phyloP scores from a whole-genome alignment of 2,113 vertebrate species.

The Dipodomys ordii region DNA sequence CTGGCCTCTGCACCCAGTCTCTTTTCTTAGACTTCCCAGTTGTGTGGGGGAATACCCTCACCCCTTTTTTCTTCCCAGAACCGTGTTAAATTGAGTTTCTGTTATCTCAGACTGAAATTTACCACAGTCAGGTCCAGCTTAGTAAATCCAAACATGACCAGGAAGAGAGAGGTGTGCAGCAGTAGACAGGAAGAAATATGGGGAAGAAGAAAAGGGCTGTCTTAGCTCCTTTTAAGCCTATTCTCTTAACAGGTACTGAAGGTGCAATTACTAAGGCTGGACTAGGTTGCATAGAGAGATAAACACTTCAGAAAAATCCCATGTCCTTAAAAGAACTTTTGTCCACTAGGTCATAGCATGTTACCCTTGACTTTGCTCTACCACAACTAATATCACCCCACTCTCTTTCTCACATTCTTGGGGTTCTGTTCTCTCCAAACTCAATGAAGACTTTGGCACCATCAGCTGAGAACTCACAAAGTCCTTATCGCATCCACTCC shows the following conservation, averaged over 20 bases:
- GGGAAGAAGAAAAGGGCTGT: too few species aligned
- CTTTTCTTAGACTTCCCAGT: neutral
- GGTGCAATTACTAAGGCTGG: neutral
- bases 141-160: neutral
- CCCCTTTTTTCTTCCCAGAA: neutral
- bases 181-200: neutral
- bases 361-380: neutral
- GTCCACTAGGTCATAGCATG: neutral
- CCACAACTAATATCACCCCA: neutral
- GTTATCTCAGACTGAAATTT: neutral
- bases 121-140: neutral
- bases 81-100: neutral
- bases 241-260: neutral
- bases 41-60: neutral
- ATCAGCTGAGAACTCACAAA: neutral
- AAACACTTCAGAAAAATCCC: neutral
- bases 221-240: neutral
- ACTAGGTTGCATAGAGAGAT: neutral
- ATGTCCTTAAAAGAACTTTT: neutral
- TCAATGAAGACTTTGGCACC: neutral
- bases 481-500: neutral
- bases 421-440: neutral
- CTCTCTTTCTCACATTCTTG: neutral
- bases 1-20: neutral
- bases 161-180: fast-evolving